Evolutionary conservation across 2,113 vertebrate species (phyloP), one percentile per base, ranked within the genome.

Genomic region (Halcyon senegalensis): DNA sequence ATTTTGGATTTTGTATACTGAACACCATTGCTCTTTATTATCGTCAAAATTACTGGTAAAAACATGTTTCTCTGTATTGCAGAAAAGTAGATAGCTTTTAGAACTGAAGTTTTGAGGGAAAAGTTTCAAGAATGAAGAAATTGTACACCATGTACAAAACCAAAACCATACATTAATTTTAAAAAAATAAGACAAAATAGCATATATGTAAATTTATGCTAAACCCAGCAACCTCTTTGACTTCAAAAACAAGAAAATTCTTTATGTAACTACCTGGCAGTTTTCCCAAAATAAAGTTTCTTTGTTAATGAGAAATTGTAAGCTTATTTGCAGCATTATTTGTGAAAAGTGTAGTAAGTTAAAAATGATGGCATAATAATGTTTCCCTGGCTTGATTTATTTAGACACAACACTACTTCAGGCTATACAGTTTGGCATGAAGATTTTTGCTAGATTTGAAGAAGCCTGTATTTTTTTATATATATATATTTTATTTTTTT

Each of bases 401-500:
- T 79, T 74, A 59, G 23, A 59, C 1, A 4, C 3, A 41, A 12
- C 17, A 13, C 37, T 88, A 82, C 18, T 21, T 59, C 13, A 21
- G 16, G 16, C 24, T 63, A 2, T 80, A 31, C 58, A 58, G 15
- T 41, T 77, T 80, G 77, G 9, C 25, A 3, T 33, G 9, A 78
- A 72, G 30, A 8, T 31, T 90, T 95, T 94, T 91, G 7, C 73
- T 79, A 16, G 16, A 13, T 62, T 66, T 84, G 69, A 68, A 62
- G n/a, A 37, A 4, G 3, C 7, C 0, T 0, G 0, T 41, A 14
- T 25, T n/a, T 73, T 89, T 28, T 44, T 44, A 41, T 30, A 19
- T 48, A 15, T 50, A 4, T n/a, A 23, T 53, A n/a, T 30, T 30
- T 39, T 10, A 18, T 46, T 46, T 46, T 43, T 80, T 87, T 84